Conservation (phyloP, 1,140 invertebrate genomes). For the Steinernema khuongi region DNA sequence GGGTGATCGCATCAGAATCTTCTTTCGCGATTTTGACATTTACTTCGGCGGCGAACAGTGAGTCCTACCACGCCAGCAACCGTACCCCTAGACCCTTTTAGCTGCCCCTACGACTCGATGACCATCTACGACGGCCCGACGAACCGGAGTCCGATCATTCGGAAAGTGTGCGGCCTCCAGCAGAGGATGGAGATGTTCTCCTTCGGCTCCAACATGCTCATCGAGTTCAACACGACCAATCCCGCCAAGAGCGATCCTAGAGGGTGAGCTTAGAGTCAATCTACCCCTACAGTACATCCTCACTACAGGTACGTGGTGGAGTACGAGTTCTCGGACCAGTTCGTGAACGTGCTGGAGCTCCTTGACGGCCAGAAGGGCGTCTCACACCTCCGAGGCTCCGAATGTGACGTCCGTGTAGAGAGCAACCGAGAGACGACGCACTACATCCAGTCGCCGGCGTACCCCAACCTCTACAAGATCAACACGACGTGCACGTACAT, state of each 20-base stretch:
- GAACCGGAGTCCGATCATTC: slow-evolving; percentile 78
- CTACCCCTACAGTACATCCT: too few relatives aligned
- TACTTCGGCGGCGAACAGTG: slow-evolving; percentile 97
- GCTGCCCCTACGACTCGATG: slow-evolving; percentile 95
- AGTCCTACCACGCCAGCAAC: slow-evolving; percentile 62
- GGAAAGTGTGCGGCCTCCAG: slow-evolving; percentile 88
- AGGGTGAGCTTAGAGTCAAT: slow-evolving; percentile 43
- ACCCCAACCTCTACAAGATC: slow-evolving; percentile 52
- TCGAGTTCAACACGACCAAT: slow-evolving; percentile 57
- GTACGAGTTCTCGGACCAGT: slow-evolving; percentile 53
- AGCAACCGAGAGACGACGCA: slow-evolving; percentile 53
- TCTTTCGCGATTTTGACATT: slow-evolving; percentile 95
- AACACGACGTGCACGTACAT: slow-evolving; percentile 58
- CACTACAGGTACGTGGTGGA: slow-evolving; percentile 51
- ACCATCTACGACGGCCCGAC: slow-evolving; percentile 88
- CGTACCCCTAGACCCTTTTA: slow-evolving; percentile 62
- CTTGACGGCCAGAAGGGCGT: slow-evolving; percentile 46
- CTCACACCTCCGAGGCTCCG: slow-evolving; percentile 52
- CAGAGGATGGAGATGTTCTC: slow-evolving; percentile 64
- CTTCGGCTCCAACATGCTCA: slow-evolving; percentile 41
- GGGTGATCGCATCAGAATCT: slow-evolving; percentile 83
- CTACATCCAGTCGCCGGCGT: slow-evolving; percentile 52
- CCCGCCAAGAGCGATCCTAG: slow-evolving; percentile 51
- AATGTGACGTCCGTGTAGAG: slow-evolving; percentile 56
- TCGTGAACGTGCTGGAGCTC: slow-evolving; percentile 48